A percentile compares a stretch with the other conserved stretches of the same genome.
phyloP scores from a whole-genome alignment of 2,888 invertebrate species.

The Andrena fulva region DNA sequence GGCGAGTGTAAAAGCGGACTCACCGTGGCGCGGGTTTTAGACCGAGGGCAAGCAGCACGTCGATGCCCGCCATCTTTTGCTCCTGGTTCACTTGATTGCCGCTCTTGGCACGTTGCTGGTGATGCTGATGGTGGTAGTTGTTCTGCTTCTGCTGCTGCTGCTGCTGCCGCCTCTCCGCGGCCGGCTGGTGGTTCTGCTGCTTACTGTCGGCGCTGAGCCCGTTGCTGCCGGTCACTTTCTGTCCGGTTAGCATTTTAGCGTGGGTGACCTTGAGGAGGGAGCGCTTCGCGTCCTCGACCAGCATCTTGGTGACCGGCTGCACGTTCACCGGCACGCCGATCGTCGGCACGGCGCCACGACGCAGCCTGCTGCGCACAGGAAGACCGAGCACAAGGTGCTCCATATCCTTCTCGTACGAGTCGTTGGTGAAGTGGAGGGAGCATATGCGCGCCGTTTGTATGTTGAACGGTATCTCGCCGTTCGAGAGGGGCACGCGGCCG shows the following conservation, averaged over 20 bases:
- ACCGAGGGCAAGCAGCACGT: constrained; percentile 86
- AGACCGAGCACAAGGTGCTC: constrained; percentile 86
- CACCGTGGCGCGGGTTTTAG: constrained; percentile 85
- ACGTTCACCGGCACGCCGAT: constrained; percentile 83
- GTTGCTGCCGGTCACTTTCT: constrained; percentile 63
- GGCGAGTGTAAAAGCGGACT: constrained; percentile 68
- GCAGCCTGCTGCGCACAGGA: constrained; percentile 86
- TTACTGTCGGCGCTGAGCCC: constrained; percentile 43
- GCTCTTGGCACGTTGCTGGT: constrained; percentile 62
- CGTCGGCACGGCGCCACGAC: constrained; percentile 86
- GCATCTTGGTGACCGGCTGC: constrained; percentile 83
- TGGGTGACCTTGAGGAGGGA: constrained; percentile 80
- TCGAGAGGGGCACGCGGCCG: constrained; percentile 85
- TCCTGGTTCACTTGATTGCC: constrained; percentile 69
- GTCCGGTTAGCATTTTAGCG: constrained; percentile 71
- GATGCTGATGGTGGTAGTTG: constrained; percentile 26
- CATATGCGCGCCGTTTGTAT: constrained; percentile 87
- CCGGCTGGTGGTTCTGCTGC: constrained; percentile 56
- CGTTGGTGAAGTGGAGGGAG: constrained; percentile 86
- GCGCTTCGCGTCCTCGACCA: constrained; percentile 78
- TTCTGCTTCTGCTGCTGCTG: constrained; percentile 25
- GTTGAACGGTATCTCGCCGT: constrained; percentile 85
- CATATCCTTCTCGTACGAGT: constrained; percentile 86
- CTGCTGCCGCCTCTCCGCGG: constrained; percentile 53
- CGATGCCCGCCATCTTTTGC: constrained; percentile 83